A percentile compares a stretch with the other conserved stretches of the same genome.
Conservation (phyloP, 2,888 invertebrate species). For the Hypselothyrea guttata region DNA sequence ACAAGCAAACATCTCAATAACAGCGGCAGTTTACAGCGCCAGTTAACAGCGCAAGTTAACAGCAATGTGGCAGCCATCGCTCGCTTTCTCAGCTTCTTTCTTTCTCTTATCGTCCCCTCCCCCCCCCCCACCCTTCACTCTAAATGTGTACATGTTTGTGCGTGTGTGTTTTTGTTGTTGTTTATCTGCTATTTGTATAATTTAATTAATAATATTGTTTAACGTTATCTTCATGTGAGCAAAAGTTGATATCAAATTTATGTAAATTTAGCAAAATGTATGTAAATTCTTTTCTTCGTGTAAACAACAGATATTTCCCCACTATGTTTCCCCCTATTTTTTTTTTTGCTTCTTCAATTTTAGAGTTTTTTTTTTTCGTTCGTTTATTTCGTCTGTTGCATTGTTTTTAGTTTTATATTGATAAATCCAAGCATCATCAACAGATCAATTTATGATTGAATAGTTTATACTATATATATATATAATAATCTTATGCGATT, state of each 20-base stretch:
- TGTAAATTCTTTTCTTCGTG: constrained; percentile 45
- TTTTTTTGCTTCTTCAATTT: constrained; percentile 21
- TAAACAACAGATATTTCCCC: constrained; percentile 1
- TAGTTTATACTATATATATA: background rate
- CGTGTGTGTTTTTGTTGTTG: constrained; percentile 24
- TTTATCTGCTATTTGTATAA: background rate
- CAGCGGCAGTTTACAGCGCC: background rate
- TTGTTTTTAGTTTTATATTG: constrained; percentile 53
- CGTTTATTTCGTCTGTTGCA: constrained; percentile 51
- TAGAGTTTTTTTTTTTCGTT: constrained; percentile 14
- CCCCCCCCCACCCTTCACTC: too few relatives aligned
- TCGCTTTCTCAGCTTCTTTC: too few relatives aligned
- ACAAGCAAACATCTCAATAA: constrained; percentile 4
- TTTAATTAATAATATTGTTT: constrained; percentile 11
- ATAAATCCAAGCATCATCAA: constrained; percentile 10
- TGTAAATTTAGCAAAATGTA: constrained; percentile 49
- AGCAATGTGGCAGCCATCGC: constrained; percentile 9
- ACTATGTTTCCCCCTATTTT: background rate
- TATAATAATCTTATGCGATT: constrained; percentile 9
- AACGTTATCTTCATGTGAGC: constrained; percentile 4
- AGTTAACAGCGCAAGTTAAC: constrained; percentile 3
- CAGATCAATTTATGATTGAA: constrained; percentile 10
- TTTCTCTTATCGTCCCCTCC: background rate
- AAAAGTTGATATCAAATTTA: constrained; percentile 24
- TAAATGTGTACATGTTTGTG: background rate